These are phyloP conservation scores for Psilopogon haemacephalus DNA, from an alignment of 2,113 vertebrate genomes.

Conservation along the genomic window DNA sequence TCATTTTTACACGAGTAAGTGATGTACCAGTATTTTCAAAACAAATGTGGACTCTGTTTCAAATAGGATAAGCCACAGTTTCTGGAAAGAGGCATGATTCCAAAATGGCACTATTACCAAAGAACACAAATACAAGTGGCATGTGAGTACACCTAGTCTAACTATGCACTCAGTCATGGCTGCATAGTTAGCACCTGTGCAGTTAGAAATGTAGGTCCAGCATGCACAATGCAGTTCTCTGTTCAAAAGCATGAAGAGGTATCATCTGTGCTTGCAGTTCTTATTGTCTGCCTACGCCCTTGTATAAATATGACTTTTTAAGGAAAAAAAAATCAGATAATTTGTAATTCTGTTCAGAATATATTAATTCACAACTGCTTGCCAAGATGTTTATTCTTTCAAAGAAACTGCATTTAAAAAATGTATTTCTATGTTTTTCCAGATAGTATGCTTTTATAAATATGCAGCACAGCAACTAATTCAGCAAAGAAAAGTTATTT, in stretches of 20 bases:
- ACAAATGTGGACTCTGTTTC: background rate
- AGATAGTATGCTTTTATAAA: background rate
- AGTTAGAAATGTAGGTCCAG: background rate
- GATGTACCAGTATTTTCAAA: background rate
- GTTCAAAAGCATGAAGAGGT: background rate
- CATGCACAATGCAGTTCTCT: background rate
- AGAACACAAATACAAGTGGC: background rate
- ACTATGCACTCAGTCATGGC: background rate
- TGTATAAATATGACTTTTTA: background rate
- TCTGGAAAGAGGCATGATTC: background rate
- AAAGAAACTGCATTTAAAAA: background rate
- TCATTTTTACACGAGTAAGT: background rate
- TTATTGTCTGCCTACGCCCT: background rate
- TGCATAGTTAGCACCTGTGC: accelerated
- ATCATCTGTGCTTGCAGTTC: background rate
- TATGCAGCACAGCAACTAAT: background rate
- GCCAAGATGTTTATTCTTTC: background rate
- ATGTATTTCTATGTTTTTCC: background rate
- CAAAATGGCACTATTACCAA: background rate
- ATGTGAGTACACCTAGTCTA: background rate
- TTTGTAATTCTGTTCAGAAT: background rate
- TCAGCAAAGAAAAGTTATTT: background rate
- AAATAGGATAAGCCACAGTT: background rate
- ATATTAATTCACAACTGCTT: background rate
- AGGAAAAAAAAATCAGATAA: background rate